These are phyloP conservation scores for Daphoenositta chrysoptera DNA, from an alignment of 2,113 vertebrate genomes.

Conservation along the genomic window DNA sequence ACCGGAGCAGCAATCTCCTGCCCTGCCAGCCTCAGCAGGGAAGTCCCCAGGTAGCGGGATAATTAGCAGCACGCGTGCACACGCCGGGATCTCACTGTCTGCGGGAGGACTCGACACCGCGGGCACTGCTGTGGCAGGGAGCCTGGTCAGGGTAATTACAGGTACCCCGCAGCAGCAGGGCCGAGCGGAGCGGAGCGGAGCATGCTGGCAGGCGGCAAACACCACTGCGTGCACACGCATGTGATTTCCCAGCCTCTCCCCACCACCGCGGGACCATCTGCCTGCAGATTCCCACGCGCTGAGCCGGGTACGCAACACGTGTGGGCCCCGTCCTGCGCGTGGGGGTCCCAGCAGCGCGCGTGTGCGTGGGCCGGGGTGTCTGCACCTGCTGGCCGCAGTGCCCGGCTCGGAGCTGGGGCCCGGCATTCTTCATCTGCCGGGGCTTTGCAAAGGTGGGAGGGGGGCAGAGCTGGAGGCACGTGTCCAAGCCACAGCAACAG, in stretches of 20 bases:
- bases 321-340: background rate
- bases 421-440: background rate
- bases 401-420: background rate
- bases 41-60: background rate
- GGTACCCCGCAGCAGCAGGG: background rate
- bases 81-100: background rate
- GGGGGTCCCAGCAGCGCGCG: background rate
- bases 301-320: background rate
- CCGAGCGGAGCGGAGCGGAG: background rate
- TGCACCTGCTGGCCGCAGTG: background rate
- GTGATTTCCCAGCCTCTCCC: background rate
- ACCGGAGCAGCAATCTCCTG: background rate
- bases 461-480: background rate
- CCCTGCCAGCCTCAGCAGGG: background rate
- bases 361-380: rapidly evolving
- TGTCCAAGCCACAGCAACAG: background rate
- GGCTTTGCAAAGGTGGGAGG: background rate
- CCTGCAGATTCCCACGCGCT: background rate
- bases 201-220: background rate
- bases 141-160: background rate
- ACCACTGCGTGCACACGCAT: background rate
- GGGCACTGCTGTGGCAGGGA: background rate
- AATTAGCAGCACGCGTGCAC: background rate
- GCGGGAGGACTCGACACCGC: background rate
- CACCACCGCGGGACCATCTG: background rate